Base-by-base conservation (phyloP, 2,888 invertebrate genomes). In the Diarsia mendica region DNA sequence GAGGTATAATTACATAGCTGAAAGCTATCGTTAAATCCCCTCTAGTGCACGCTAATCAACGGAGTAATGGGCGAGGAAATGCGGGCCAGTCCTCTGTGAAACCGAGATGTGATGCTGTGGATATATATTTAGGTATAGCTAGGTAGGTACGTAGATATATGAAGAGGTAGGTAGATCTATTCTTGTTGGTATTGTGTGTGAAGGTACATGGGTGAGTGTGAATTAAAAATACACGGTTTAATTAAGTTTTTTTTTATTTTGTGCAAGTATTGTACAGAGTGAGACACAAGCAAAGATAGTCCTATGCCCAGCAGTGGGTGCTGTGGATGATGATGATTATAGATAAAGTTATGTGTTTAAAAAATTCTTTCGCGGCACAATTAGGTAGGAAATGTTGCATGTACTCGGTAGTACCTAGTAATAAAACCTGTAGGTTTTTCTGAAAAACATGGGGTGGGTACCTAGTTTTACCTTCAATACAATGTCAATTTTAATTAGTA, bases 1-100 rank as follows among this genome's bases (percentile, higher is more conserved):
- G 89, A 89, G 87, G 91, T 92, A 92, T 93, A 94, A 94, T 94
- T 94, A 94, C 92, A 88, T 85, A 86, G 90, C 91, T 90, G 91
- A 91, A 91, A 93, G 93, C 91, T 91, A 93, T 92, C 94, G 93
- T 94, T 93, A 94, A 94, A 92, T 88, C 86, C 90, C 90, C 89
- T 89, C 84, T 89, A 91, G 92, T 91, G 91, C 89, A 90, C 90
- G 85, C 93, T 94, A 94, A 95, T 94, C 93, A 94, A 94, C 91
- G 89, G 88, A 87, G 90, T 93, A 92, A 93, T 91, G 92, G 91
- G 86, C 82, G 90, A 88, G 90, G 89, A 88, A 88, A 90, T 90
- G 88, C 90, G 89, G 89, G 88, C 78, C 73, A 73, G 68, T 82
- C 75, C 67, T 85, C 83, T 70, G 53, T 60, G 67, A 61, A 72